Evolutionary conservation across 1,140 invertebrate genomes (phyloP).

Genomic region (Drosophila ambigua): DNA sequence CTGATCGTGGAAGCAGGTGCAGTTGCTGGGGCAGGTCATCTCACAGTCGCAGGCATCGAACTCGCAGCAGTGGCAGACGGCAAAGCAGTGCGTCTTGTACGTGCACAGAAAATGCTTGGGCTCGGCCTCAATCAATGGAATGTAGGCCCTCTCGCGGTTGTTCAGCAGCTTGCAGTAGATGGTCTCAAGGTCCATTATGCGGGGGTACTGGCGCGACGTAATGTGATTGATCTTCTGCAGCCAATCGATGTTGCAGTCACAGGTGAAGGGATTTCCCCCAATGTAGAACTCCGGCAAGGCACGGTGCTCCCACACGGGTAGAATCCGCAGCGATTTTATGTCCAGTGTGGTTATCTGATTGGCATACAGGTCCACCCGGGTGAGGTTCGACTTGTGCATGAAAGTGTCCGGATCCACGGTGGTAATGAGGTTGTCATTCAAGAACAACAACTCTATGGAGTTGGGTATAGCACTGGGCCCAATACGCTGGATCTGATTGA

Average conservation of each 20-base stretch:
- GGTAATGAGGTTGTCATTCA: conserved; percentile 93
- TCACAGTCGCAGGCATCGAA: conserved; percentile 97
- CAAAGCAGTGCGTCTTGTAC: conserved; percentile 96
- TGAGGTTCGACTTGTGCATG: conserved; percentile 92
- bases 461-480: conserved; percentile 89
- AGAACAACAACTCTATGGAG: conserved; percentile 90
- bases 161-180: conserved; percentile 96
- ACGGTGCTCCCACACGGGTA: conserved; percentile 88
- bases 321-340: conserved; percentile 90
- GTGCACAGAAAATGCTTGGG: conserved; percentile 95
- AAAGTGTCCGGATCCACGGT: conserved; percentile 92
- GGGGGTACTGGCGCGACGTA: conserved; percentile 91
- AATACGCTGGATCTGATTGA: conserved; percentile 91
- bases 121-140: conserved; percentile 92
- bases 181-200: conserved; percentile 95
- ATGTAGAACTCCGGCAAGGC: conserved; percentile 93
- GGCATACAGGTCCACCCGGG: conserved; percentile 92
- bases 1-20: conserved; percentile 97
- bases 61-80: conserved; percentile 96
- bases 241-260: conserved; percentile 95
- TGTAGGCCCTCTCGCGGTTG: conserved; percentile 91
- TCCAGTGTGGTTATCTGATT: conserved; percentile 93
- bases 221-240: conserved; percentile 92
- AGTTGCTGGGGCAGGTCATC: conserved; percentile 97
- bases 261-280: conserved; percentile 93